Conservation (phyloP, 2,113 vertebrate genomes). For the Genyomyrus donnyi region DNA sequence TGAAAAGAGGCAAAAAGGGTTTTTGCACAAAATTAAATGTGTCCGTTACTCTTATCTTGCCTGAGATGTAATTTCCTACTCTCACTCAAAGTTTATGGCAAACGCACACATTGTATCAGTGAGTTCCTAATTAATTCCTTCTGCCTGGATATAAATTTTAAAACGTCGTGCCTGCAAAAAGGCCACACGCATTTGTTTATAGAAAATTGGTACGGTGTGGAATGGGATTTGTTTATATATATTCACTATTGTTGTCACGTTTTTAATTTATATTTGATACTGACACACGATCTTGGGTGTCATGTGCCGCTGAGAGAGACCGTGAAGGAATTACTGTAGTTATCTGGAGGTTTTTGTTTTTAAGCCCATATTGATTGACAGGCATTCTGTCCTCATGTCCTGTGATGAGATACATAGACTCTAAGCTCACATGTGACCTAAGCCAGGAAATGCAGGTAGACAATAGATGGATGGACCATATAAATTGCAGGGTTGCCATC, state of each 20-base stretch:
- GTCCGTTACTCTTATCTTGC: not conserved
- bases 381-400: not conserved
- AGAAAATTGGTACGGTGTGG: not conserved
- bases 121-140: not conserved
- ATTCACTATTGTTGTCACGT: not conserved
- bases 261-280: not conserved
- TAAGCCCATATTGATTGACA: not conserved
- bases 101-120: not conserved
- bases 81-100: constrained; percentile 2
- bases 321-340: not conserved
- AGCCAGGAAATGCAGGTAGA: not conserved
- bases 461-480: not conserved
- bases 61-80: constrained; percentile 8
- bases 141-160: constrained; percentile 1
- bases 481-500: not conserved
- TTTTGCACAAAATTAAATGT: constrained; percentile 31
- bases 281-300: not conserved
- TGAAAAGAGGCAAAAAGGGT: constrained; percentile 26
- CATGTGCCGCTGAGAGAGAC: not conserved
- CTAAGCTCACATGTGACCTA: not conserved
- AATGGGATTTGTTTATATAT: not conserved
- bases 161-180: not conserved
- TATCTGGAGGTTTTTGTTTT: not conserved
- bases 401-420: not conserved
- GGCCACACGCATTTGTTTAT: not conserved